Evolutionary conservation across 2,797 vertebrate species (phyloP), one percentile per base, ranked within the genome.

Genomic region (Pseudomugil tenellus): DNA sequence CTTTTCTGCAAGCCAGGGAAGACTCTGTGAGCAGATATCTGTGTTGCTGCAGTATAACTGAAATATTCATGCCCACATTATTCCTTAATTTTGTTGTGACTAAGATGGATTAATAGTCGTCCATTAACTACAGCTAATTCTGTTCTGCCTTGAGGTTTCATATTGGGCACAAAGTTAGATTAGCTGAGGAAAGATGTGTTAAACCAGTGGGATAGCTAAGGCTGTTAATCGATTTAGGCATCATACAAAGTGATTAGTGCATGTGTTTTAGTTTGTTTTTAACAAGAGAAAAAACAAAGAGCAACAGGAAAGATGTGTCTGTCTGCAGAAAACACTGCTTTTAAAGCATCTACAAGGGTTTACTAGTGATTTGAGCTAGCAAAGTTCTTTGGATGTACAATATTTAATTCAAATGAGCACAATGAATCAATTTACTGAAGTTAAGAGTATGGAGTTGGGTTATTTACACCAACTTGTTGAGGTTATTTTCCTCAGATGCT

Each of bases 11-110:
- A 79, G 83, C 74, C 66, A 0, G 74, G 70, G 75, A 73, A 83
- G 83, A 88, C 75, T 80, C 79, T 67, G 35, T 1, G 12, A 72
- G 69, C 78, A 76, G 81, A 89, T 84, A 68, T 78, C 67, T 48
- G 75, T 77, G 79, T 86, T 81, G 84, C 89, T 80, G 84, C 90
- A 82, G 79, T 62, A 70, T 63, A 79, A 76, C 88, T 93, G 87
- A 94, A 94, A 92, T 93, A 94, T 94, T 94, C 90, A 94, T 93
- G 90, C 77, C 49, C 56, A 69, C 85, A 91, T 94, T 94, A 94
- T 92, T 91, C 86, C 86, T 91, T 93, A 89, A 93, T 92, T 94
- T 92, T 92, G 91, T 94, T 93, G 90, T 91, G 92, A 94, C 91
- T 92, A 79, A 89, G 81, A 92, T 80, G 90, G 91, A 94, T 94